Evolutionary conservation across 2,113 vertebrate species (phyloP), one percentile per base, ranked within the genome.

Genomic region (Stomatorhinus ivindoensis): DNA sequence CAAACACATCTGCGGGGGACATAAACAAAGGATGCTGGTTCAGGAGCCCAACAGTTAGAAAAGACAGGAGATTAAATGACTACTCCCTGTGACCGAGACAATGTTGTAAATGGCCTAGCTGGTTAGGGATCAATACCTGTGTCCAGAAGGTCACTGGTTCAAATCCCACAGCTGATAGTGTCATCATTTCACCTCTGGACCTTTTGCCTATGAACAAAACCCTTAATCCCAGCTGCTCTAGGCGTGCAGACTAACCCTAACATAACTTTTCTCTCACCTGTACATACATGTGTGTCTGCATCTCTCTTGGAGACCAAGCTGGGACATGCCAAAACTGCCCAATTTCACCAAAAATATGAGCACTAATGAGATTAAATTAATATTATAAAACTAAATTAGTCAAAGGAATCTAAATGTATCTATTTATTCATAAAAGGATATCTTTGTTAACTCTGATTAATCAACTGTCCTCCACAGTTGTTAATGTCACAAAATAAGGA

Each of bases 1-100:
- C 95, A 99, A 96, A 93, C 98, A 99, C 98, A 99, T 99, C 98
- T 98, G 91, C 91, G 95, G 85, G 86, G 0, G 55, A 89, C 90
- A n/a, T 1, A 35, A 51, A 46, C 35, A 13, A 27, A 46, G 17
- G 44, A 24, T 21, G n/a, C 4, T 31, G n/a, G 61, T 69, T 27
- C 11, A 69, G 61, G 10, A 69, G 27, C 10, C 21, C 76, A 82
- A 17, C 15, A 42, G 39, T 44, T 24, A 82, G 19, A 82, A 82
- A 44, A 82, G 1, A 44, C 35, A 58, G 61, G 61, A 31, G 61
- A 69, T 31, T 4, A 27, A 69, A 69, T 10, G 61, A 69, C n/a
- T 3, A 19, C 73, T 6, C 35, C 17, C 0, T 80, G 39, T 76
- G 35, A 76, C 73, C 4, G 2, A 76, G 35, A 39, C 69, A 19